Evolutionary conservation across 2,113 vertebrate species (phyloP), one percentile per base, ranked within the genome.

Genomic region (Silurus glanis): DNA sequence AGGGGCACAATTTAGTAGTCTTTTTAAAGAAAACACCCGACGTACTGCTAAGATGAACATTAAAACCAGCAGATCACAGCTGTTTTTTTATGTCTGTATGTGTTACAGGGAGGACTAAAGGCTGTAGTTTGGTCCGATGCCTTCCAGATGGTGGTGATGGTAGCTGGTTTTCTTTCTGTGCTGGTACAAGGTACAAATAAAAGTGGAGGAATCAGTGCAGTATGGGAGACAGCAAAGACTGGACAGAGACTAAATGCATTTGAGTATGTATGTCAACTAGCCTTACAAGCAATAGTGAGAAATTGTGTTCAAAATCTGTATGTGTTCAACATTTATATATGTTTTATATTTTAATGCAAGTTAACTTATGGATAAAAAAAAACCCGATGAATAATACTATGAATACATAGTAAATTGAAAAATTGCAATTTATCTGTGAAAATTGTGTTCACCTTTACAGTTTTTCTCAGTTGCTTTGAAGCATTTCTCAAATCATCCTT

Each of bases 51-150:
- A 64, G 58, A 64, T 76, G 66, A 62, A 45, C n/a, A 45, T 19
- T 87, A 28, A 45, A 78, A 19, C 58, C 51, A 56, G 14, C 5
- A 10, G 49, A 45, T 10, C 10, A 45, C 53, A 74, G 61, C 64
- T 74, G 58, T 84, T 53, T 61, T 79, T 85, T 82, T 58, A 16
- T 83, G 9, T 88, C 25, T 88, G n/a, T 87, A 28, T 91, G 67
- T 76, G 12, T 92, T 92, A 69, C 86, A 96, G 94, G 94, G 96
- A 88, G 96, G 96, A 87, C 87, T 97, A 89, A 96, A 96, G 91
- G 96, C 97, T 55, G 96, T 96, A 76, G 96, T 97, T 87, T 97
- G 96, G 97, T 96, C 95, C 87, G 96, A 98, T 90, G 95, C 95
- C 23, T 97, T 96, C 94, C 96, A 97, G 94, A 96, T 96, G 96